Percentiles rank a stretch among this genome's conserved stretches.
Evolutionary conservation across 2,888 invertebrate species (phyloP).

Genomic region (Darwinula stevensoni): DNA sequence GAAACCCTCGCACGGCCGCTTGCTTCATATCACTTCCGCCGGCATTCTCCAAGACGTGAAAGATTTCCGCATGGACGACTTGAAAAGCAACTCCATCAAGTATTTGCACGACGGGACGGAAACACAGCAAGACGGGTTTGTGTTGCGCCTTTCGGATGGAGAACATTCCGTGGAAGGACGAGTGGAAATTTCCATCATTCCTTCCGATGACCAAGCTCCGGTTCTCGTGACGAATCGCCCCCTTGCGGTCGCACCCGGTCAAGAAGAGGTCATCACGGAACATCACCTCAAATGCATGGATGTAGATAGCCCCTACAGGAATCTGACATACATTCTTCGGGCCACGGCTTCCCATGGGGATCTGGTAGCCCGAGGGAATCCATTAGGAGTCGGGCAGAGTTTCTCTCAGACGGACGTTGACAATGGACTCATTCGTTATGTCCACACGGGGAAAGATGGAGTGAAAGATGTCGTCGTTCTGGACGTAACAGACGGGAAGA

Average conservation of each 20-base stretch:
- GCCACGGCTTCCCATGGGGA: constrained; percentile 14
- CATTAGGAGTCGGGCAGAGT: constrained; percentile 14
- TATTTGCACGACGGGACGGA: constrained; percentile 18
- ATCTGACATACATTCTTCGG: constrained; percentile 14
- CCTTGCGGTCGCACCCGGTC: no score
- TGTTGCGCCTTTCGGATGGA: constrained; percentile 10
- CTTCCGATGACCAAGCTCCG: constrained; percentile 18
- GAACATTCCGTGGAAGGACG: constrained; percentile 13
- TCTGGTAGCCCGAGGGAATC: constrained; percentile 12
- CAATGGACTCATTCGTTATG: constrained; percentile 13
- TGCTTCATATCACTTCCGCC: no score
- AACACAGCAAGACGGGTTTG: constrained; percentile 14
- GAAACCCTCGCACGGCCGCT: constrained; percentile 12
- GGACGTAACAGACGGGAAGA: constrained; percentile 16
- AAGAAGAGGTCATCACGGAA: no score
- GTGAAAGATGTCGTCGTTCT: constrained; percentile 15
- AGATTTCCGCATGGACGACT: constrained; percentile 14
- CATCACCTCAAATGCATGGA: no score
- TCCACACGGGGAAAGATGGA: constrained; percentile 14
- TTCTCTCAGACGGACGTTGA: constrained; percentile 17
- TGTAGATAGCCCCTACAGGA: constrained; percentile 15
- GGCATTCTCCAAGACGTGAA: constrained; percentile 14
- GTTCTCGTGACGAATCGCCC: constrained; percentile 15
- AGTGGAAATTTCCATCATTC: constrained; percentile 14
- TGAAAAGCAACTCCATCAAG: constrained; percentile 15